Percentiles rank a stretch among this genome's conserved stretches.
phyloP scores from a whole-genome alignment of 64 coral and sea anemone genomes.

The Dendronephthya gigantea region DNA sequence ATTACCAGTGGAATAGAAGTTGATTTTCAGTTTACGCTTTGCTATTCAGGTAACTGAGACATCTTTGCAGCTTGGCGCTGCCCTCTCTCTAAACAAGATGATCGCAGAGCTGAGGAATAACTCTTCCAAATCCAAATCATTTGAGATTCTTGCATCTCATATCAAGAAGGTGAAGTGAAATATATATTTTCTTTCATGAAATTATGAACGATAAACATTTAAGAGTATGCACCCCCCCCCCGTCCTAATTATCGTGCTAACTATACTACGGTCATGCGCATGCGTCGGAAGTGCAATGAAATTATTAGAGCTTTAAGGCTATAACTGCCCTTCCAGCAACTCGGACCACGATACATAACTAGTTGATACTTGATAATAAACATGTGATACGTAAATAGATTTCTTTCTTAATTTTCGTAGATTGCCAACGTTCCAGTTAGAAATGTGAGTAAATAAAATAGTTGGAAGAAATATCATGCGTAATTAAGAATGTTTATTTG shows the following conservation, averaged over 20 bases:
- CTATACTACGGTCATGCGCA: too few species aligned
- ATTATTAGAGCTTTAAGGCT: too few species aligned
- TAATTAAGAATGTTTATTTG: too few species aligned
- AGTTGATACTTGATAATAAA: too few species aligned
- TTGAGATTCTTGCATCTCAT: conserved; percentile 52
- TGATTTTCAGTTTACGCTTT: too few species aligned
- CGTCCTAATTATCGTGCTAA: not conserved
- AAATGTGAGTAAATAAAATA: conserved; percentile 42
- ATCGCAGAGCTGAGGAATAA: conserved; percentile 42
- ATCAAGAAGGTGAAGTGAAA: conserved; percentile 42
- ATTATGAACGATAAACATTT: too few species aligned
- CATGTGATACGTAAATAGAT: not conserved
- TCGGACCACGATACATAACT: too few species aligned
- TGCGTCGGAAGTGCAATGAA: too few species aligned
- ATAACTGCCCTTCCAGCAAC: too few species aligned
- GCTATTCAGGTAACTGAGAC: not conserved
- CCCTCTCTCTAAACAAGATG: conserved; percentile 46
- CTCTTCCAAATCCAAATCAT: conserved; percentile 13
- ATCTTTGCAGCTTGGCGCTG: conserved; percentile 24
- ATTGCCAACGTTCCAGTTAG: conserved; percentile 62
- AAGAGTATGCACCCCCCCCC: too few species aligned
- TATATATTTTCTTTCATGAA: not conserved
- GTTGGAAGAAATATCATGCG: too few species aligned
- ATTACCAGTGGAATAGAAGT: too few species aligned
- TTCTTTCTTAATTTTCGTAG: conserved; percentile 19